A percentile compares a stretch with the other conserved stretches of the same genome.
These are phyloP conservation scores for Sarcophaga bullata DNA, from an alignment of 1,140 invertebrate genomes.

Conservation along the genomic window DNA sequence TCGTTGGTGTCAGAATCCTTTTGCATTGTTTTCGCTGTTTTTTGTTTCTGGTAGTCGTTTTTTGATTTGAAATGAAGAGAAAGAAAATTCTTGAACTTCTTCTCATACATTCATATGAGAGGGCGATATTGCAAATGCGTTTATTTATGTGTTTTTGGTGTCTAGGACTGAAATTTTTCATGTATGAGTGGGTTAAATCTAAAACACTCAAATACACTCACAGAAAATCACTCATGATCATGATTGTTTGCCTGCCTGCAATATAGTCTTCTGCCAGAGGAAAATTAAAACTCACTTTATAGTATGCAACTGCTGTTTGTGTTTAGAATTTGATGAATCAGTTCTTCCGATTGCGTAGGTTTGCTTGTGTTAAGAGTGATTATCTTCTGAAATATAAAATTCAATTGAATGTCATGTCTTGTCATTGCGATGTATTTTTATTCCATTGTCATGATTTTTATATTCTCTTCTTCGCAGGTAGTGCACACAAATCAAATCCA, in stretches of 20 bases:
- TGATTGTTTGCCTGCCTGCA: too few relatives aligned
- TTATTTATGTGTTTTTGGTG: neutral
- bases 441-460: neutral
- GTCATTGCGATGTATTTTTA: neutral
- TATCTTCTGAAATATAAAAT: neutral
- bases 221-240: neutral
- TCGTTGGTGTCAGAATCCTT: too few relatives aligned
- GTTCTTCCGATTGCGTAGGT: neutral
- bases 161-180: neutral
- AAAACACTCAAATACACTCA: neutral
- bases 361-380: too few relatives aligned
- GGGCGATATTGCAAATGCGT: neutral
- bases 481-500: too few relatives aligned
- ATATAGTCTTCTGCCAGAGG: too few relatives aligned
- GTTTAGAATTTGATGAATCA: neutral
- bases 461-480: too few relatives aligned
- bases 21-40: too few relatives aligned
- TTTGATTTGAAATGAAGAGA: too few relatives aligned
- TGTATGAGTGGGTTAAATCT: constrained; percentile 7
- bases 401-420: neutral
- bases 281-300: too few relatives aligned
- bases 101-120: too few relatives aligned
- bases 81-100: too few relatives aligned
- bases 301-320: neutral
- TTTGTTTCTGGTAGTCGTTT: too few relatives aligned